Evolutionary conservation across 2,888 invertebrate genomes (phyloP), one percentile per base, ranked within the genome.

Genomic region (Saturnia pavonia): DNA sequence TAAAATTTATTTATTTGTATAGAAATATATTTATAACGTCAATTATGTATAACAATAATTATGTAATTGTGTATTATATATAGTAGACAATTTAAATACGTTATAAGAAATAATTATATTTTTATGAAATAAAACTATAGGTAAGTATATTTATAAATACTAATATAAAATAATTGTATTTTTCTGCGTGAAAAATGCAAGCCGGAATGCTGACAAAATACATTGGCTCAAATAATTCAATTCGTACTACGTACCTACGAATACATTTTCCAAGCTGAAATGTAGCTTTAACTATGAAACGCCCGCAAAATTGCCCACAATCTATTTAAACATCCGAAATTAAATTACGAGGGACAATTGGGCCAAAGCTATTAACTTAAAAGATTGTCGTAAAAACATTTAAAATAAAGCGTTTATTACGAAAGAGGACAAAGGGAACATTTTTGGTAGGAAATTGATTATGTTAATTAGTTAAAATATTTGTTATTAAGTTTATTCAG

Each of bases 241-340:
- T 34, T 63, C 16, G 14, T 63, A 63, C 14, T 3, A 34, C 63
- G 27, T 65, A 65, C n/a, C n/a, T n/a, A n/a, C 40, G 40, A 40
- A 65, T 40, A 40, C 3, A 40, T 65, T 65, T 40, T 19, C 27
- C 40, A 40, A 19, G 40, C 65, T 16, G 65, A 65, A 65, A 65
- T 65, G 65, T 65, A 40, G 40, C 40, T 51, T 68, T 79, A 75
- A 78, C 78, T 78, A 79, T 77, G 57, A 70, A 72, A 72, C 69
- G 73, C 71, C 74, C 74, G 67, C 72, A 27, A 70, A 79, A 77
- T 77, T 74, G 69, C 72, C 76, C 74, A 74, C 78, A 80, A 82
- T 82, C 80, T 80, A 79, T 81, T 80, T 76, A 76, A 81, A 77
- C 74, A 77, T 74, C 76, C 72, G 60, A 78, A 79, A 82, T 81